These are phyloP conservation scores for Eurytoma californica DNA, from an alignment of 2,888 invertebrate species.

Conservation along the genomic window DNA sequence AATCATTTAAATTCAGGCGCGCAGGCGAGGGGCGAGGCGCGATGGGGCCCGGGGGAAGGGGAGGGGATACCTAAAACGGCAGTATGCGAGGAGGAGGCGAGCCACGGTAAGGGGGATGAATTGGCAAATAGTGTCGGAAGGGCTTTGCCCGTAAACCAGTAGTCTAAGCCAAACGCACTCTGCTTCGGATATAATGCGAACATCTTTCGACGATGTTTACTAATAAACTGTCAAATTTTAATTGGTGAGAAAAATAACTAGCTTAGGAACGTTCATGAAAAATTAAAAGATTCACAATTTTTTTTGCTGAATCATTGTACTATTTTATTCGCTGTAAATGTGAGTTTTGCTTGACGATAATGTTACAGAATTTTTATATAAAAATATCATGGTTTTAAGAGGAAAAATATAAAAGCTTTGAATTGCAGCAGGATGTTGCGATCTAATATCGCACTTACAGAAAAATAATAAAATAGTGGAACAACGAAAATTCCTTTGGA, in stretches of 20 bases:
- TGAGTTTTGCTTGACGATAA: too few species aligned
- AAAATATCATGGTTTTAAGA: too few species aligned
- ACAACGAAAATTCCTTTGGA: too few species aligned
- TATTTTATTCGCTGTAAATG: too few species aligned
- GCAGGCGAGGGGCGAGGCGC: neutral
- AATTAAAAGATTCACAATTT: neutral
- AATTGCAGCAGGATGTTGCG: too few species aligned
- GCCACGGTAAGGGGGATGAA: constrained; percentile 39
- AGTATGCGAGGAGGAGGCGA: constrained; percentile 1
- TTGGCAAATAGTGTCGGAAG: constrained; percentile 46
- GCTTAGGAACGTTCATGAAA: neutral
- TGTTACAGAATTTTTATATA: too few species aligned
- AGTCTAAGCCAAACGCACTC: constrained; percentile 47
- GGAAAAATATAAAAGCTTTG: too few species aligned
- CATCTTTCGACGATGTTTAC: too few species aligned
- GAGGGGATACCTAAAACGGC: constrained; percentile 12
- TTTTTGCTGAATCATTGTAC: too few species aligned
- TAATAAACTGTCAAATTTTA: too few species aligned
- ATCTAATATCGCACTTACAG: too few species aligned
- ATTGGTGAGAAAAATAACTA: constrained; percentile 21
- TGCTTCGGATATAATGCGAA: neutral
- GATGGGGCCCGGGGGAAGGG: constrained; percentile 15
- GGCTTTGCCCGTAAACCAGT: constrained; percentile 57
- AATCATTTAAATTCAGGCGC: constrained; percentile 68
- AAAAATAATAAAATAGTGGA: too few species aligned